Evolutionary conservation across 1,140 invertebrate genomes (phyloP).

Genomic region (Drosophila littoralis): DNA sequence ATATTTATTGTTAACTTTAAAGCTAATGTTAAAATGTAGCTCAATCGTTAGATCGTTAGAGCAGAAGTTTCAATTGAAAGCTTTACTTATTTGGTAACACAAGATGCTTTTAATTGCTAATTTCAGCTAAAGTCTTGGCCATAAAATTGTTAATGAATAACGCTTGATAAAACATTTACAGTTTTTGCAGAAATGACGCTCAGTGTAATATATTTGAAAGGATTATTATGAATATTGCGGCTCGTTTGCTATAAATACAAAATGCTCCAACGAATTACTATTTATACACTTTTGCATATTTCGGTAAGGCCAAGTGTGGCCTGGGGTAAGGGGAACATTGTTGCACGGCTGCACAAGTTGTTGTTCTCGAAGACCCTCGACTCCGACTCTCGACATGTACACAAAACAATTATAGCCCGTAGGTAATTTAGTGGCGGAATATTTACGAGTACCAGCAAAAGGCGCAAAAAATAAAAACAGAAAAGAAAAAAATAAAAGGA

Average conservation of each 20-base stretch:
- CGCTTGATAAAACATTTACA: no score
- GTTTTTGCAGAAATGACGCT: neutral
- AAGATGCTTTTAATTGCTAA: no score
- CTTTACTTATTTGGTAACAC: no score
- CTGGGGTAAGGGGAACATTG: neutral
- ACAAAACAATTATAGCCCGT: slow-evolving; percentile 78
- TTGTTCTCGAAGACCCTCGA: neutral
- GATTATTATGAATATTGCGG: slow-evolving; percentile 29
- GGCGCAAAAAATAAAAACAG: slow-evolving; percentile 14
- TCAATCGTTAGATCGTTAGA: no score
- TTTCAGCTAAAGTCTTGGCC: no score
- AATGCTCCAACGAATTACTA: slow-evolving; percentile 17
- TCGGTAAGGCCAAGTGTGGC: neutral
- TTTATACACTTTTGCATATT: slow-evolving; percentile 39
- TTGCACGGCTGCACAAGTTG: slow-evolving; percentile 14
- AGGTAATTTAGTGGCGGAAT: slow-evolving; percentile 75
- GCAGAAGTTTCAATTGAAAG: no score
- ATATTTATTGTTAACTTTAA: neutral
- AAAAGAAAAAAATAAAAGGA: slow-evolving; percentile 11
- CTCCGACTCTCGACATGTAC: slow-evolving; percentile 51
- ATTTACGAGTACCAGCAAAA: slow-evolving; percentile 52
- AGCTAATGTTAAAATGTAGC: no score
- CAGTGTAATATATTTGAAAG: slow-evolving; percentile 24
- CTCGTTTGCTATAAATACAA: slow-evolving; percentile 35
- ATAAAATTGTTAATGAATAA: no score